phyloP scores from a whole-genome alignment of 2,113 vertebrate species.

The Hylia prasina region DNA sequence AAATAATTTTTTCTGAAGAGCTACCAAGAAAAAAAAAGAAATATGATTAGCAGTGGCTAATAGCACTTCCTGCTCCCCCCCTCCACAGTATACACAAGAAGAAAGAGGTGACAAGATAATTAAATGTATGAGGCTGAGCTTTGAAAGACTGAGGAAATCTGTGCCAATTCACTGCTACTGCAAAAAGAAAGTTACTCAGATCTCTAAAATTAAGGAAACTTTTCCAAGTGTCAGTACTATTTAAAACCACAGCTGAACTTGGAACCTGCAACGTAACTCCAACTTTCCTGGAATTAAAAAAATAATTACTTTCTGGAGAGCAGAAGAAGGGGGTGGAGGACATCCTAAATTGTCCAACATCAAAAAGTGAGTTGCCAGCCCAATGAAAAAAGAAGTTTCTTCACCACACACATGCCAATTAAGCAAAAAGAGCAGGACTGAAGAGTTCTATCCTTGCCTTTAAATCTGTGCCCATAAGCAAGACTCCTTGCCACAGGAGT shows the following conservation, averaged over 20 bases:
- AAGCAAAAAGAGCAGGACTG: background rate
- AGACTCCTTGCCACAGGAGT: background rate
- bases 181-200: background rate
- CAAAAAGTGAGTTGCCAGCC: background rate
- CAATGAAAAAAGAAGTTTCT: background rate
- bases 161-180: background rate
- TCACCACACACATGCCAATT: background rate
- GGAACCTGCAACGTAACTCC: background rate
- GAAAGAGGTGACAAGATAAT: background rate
- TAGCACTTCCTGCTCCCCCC: background rate
- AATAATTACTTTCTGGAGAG: background rate
- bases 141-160: background rate
- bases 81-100: background rate
- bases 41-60: background rate
- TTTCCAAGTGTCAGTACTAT: conserved; percentile 4
- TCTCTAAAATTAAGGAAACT: background rate
- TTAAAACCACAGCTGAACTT: conserved; percentile 52
- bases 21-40: background rate
- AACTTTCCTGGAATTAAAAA: conserved; percentile 41
- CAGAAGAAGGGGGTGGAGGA: background rate
- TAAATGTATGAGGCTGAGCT: background rate
- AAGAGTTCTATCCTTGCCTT: background rate
- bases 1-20: background rate
- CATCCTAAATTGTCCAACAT: background rate
- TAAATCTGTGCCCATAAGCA: background rate